These are phyloP conservation scores for Caenorhabditis latens DNA, from an alignment of 1,140 invertebrate genomes.

Conservation along the genomic window DNA sequence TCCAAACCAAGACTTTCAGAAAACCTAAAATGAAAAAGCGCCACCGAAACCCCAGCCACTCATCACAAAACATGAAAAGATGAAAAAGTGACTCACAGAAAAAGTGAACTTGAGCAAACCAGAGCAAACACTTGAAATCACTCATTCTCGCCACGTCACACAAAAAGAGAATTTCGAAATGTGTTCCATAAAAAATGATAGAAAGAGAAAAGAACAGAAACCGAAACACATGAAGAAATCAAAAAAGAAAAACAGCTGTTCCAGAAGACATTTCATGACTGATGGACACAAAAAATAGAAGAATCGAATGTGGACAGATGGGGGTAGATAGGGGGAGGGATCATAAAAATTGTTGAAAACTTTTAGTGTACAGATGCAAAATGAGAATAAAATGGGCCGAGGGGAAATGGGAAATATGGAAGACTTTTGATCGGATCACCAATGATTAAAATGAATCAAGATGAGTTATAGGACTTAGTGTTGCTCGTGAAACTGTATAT, in stretches of 20 bases:
- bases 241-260: slow-evolving; percentile 38
- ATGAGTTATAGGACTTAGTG: too few species aligned
- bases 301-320: slow-evolving; percentile 5
- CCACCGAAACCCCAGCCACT: too few species aligned
- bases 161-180: slow-evolving; percentile 2
- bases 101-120: neutral
- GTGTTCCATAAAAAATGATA: neutral
- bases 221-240: neutral
- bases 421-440: neutral
- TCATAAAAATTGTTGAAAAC: slow-evolving; percentile 49
- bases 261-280: slow-evolving; percentile 8
- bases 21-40: too few species aligned
- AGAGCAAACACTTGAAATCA: neutral
- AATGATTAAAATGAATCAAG: neutral
- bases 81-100: neutral
- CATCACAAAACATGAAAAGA: neutral
- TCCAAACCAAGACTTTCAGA: too few species aligned
- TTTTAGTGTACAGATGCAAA: neutral
- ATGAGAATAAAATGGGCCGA: neutral
- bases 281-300: neutral
- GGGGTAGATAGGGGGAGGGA: neutral
- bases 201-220: neutral
- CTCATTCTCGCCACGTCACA: neutral
- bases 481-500: too few species aligned
- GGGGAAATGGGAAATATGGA: neutral